These are phyloP conservation scores for Globodera rostochiensis DNA, from an alignment of 1,140 invertebrate genomes.

Conservation along the genomic window DNA sequence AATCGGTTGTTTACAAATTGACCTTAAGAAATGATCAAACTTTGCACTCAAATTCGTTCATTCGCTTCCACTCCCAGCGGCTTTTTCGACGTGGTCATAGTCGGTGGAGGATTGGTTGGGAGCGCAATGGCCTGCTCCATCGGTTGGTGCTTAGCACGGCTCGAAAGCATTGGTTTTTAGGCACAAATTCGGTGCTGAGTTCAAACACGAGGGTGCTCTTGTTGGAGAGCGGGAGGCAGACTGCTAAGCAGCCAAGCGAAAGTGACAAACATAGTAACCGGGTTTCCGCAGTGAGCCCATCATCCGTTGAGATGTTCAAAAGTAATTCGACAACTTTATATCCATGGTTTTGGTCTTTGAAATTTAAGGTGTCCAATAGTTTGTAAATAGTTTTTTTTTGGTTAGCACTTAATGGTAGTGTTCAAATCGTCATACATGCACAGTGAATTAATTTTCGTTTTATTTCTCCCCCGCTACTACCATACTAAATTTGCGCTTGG, in stretches of 20 bases:
- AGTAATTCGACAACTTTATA: slow-evolving; percentile 16
- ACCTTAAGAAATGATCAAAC: neutral
- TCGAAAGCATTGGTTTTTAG: slow-evolving; percentile 36
- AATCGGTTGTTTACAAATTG: neutral
- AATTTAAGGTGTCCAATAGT: too few species aligned
- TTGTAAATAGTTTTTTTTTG: too few species aligned
- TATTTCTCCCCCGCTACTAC: too few species aligned
- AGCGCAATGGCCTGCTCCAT: slow-evolving; percentile 55
- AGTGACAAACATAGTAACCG: slow-evolving; percentile 37
- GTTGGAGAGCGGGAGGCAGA: slow-evolving; percentile 36
- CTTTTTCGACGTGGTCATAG: slow-evolving; percentile 44
- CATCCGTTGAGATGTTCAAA: slow-evolving; percentile 49
- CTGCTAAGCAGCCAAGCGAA: slow-evolving; percentile 6
- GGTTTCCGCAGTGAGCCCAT: slow-evolving; percentile 49
- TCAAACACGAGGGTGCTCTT: slow-evolving; percentile 43
- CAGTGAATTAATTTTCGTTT: too few species aligned
- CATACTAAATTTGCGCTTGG: too few species aligned
- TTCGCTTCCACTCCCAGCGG: neutral
- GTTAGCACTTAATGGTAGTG: too few species aligned
- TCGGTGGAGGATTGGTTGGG: slow-evolving; percentile 52
- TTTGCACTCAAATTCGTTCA: neutral
- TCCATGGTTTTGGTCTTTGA: too few species aligned
- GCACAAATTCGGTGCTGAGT: slow-evolving; percentile 25
- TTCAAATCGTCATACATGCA: too few species aligned
- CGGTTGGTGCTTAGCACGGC: slow-evolving; percentile 31